Evolutionary conservation across 2,113 vertebrate species (phyloP).

Genomic region (Pteronura brasiliensis): DNA sequence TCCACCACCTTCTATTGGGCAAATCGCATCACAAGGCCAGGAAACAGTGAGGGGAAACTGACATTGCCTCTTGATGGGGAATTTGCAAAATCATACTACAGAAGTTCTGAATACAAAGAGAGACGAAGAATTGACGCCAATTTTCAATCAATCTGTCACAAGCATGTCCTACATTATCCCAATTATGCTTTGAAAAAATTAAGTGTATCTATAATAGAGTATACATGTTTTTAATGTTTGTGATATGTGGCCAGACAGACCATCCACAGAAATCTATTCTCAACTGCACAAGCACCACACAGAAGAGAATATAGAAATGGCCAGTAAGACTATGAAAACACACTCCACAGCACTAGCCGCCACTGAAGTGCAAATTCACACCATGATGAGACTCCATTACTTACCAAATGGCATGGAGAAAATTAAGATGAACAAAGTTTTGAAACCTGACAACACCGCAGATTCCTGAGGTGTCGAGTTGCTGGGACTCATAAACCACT

Average conservation of each 20-base stretch:
- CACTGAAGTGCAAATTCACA: neutral
- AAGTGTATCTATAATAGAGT: neutral
- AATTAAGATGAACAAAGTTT: neutral
- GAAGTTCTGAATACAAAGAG: neutral
- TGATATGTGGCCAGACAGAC: neutral
- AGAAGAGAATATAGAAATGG: neutral
- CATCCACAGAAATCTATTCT: neutral
- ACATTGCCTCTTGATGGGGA: neutral
- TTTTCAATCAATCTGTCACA: neutral
- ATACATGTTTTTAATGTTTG: neutral
- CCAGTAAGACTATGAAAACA: neutral
- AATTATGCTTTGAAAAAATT: neutral
- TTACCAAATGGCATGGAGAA: neutral
- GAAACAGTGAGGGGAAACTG: neutral
- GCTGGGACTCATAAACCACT: neutral
- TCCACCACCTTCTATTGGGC: neutral
- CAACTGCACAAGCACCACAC: neutral
- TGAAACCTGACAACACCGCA: neutral
- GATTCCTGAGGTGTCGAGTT: neutral
- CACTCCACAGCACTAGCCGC: neutral
- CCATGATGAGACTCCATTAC: neutral
- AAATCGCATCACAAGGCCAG: neutral
- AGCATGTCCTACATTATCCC: neutral
- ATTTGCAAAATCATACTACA: neutral
- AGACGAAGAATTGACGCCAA: neutral